Percentiles rank a stretch among this genome's conserved stretches.
These are phyloP conservation scores for Clinocottus analis DNA, from an alignment of 2,113 vertebrate species.

Conservation along the genomic window DNA sequence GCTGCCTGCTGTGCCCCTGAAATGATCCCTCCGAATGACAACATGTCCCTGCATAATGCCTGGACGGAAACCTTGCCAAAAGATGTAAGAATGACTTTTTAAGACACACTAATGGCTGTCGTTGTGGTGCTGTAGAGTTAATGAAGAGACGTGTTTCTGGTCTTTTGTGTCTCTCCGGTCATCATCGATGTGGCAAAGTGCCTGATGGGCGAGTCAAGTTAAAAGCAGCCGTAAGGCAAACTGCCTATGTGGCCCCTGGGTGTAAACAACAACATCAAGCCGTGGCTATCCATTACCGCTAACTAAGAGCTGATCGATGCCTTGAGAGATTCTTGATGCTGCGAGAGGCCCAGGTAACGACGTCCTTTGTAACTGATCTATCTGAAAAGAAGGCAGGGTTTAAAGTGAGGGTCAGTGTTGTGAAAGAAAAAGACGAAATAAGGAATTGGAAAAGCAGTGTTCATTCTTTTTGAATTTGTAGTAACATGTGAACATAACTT, in stretches of 20 bases:
- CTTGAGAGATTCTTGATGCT: slow-evolving; percentile 22
- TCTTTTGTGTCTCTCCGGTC: slow-evolving; percentile 28
- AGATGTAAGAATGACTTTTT: slow-evolving; percentile 34
- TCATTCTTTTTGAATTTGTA: background rate
- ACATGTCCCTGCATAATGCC: background rate
- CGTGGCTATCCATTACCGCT: slow-evolving; percentile 52
- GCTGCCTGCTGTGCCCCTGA: slow-evolving; percentile 13
- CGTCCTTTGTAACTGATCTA: slow-evolving; percentile 20
- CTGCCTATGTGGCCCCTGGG: slow-evolving; percentile 52
- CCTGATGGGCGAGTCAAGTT: slow-evolving; percentile 64
- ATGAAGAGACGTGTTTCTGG: slow-evolving; percentile 41
- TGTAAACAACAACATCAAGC: slow-evolving; percentile 43
- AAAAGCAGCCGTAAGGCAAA: slow-evolving; percentile 51
- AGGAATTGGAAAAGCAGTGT: background rate
- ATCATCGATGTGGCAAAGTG: slow-evolving; percentile 16
- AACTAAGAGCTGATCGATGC: slow-evolving; percentile 39
- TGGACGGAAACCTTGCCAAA: slow-evolving; percentile 78
- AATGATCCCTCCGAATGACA: slow-evolving; percentile 23
- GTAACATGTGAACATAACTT: background rate
- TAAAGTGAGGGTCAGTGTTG: background rate
- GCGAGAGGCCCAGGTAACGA: slow-evolving; percentile 15
- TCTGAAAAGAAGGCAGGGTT: background rate
- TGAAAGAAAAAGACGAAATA: background rate
- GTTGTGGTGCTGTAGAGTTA: background rate
- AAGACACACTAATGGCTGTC: slow-evolving; percentile 37